phyloP scores from a whole-genome alignment of 1,140 invertebrate genomes.

The Aradophagus sp. region DNA sequence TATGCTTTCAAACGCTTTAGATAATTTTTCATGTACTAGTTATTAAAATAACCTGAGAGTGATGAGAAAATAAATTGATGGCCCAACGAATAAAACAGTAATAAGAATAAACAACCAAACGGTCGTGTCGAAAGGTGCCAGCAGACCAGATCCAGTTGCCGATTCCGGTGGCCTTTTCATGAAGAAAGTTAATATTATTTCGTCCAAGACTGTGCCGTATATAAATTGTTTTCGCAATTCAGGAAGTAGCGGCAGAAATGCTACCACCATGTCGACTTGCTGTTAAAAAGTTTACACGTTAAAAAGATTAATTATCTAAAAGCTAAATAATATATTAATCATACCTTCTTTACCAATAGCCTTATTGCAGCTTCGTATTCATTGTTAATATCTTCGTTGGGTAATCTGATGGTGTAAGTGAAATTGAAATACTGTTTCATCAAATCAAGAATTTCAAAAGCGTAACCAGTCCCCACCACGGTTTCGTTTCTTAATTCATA shows the following conservation, averaged over 20 bases:
- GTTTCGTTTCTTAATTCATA: constrained; percentile 75
- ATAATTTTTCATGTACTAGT: no score
- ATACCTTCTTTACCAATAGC: constrained; percentile 77
- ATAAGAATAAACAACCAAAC: constrained; percentile 87
- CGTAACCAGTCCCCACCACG: constrained; percentile 79
- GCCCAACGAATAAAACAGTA: constrained; percentile 83
- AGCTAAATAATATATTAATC: constrained; percentile 18
- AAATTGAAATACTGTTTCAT: constrained; percentile 82
- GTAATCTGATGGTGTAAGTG: constrained; percentile 80
- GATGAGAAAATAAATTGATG: constrained; percentile 85
- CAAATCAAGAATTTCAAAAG: constrained; percentile 83
- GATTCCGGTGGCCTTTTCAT: constrained; percentile 86
- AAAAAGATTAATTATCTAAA: constrained; percentile 6
- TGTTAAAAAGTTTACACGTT: constrained; percentile 63
- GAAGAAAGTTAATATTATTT: constrained; percentile 84
- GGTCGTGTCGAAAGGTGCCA: constrained; percentile 84
- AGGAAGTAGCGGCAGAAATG: constrained; percentile 83
- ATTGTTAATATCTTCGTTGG: constrained; percentile 76
- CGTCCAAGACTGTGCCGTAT: constrained; percentile 82
- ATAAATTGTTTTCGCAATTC: constrained; percentile 76
- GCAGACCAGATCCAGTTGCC: constrained; percentile 85
- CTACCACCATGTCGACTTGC: constrained; percentile 84
- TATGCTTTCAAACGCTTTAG: no score
- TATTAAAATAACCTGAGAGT: constrained; percentile 75
- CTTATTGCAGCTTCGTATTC: constrained; percentile 74